Evolutionary conservation across 1,140 invertebrate genomes (phyloP).

Genomic region (Stegodyphus mimosarum): DNA sequence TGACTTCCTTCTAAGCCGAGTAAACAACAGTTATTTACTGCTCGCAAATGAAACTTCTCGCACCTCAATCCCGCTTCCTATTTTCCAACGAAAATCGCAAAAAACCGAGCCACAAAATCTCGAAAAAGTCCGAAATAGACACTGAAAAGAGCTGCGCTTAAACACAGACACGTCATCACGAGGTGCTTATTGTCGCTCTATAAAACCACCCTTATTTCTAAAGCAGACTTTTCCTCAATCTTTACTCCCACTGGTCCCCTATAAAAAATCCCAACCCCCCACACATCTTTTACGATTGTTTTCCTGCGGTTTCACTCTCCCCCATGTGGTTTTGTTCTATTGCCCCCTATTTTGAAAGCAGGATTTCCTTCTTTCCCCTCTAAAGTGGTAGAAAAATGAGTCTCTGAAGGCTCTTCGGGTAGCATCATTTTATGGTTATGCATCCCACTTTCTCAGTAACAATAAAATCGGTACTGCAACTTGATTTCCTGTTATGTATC

Average conservation of each 20-base stretch:
- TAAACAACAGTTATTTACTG: neutral
- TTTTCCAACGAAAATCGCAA: neutral
- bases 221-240: constrained; percentile 46
- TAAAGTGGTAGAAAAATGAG: constrained; percentile 31
- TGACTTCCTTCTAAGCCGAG: too few relatives aligned
- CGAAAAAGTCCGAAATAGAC: constrained; percentile 20
- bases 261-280: neutral
- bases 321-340: constrained; percentile 55
- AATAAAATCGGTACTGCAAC: constrained; percentile 50
- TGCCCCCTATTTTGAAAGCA: constrained; percentile 45
- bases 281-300: constrained; percentile 46
- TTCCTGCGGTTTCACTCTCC: constrained; percentile 49
- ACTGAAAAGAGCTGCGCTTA: constrained; percentile 30
- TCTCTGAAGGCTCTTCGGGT: constrained; percentile 35
- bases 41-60: neutral
- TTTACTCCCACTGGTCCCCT: constrained; percentile 39
- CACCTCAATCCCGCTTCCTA: neutral
- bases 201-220: constrained; percentile 29
- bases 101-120: constrained; percentile 5
- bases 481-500: constrained; percentile 33
- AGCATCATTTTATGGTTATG: constrained; percentile 57
- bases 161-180: constrained; percentile 10
- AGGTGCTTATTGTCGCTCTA: constrained; percentile 45
- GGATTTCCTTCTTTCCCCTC: constrained; percentile 30
- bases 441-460: constrained; percentile 42